Conservation (phyloP, 2,888 invertebrate species). For the Epistrophe eligans region DNA sequence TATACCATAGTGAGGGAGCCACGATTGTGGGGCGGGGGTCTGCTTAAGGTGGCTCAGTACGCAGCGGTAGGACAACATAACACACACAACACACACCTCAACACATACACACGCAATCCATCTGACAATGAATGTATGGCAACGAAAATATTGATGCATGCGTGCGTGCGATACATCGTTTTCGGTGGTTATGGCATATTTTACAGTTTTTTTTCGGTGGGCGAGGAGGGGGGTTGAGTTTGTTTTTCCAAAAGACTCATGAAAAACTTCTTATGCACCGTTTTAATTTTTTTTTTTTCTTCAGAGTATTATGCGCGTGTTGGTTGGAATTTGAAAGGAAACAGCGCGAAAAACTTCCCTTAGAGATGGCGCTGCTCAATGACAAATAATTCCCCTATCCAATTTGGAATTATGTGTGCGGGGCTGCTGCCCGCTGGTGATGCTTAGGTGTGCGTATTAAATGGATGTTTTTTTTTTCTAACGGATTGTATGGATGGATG, state of each 20-base stretch:
- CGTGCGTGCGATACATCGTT: conserved; percentile 72
- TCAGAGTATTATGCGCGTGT: conserved; percentile 27
- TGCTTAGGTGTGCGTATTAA: conserved; percentile 44
- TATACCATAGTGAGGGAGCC: neutral
- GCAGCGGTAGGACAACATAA: conserved; percentile 44
- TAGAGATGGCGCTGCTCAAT: conserved; percentile 69
- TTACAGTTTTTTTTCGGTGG: conserved; percentile 10
- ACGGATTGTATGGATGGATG: conserved; percentile 40
- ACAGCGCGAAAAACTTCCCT: conserved; percentile 69
- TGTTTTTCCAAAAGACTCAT: conserved; percentile 33
- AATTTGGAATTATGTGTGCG: conserved; percentile 56
- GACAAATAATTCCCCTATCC: conserved; percentile 59
- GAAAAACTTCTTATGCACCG: conserved; percentile 39
- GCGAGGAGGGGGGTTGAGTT: conserved; percentile 26
- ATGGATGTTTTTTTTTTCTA: conserved; percentile 18
- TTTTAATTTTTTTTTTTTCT: conserved; percentile 30
- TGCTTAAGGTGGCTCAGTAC: conserved; percentile 13
- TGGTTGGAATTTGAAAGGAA: conserved; percentile 61
- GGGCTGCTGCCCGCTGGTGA: conserved; percentile 17
- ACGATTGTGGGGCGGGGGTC: neutral
- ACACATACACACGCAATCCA: conserved; percentile 20
- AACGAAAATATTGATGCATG: conserved; percentile 73
- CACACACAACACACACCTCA: conserved; percentile 43
- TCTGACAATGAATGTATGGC: conserved; percentile 44
- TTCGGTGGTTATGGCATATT: conserved; percentile 71